These are phyloP conservation scores for Syrista parreyssii DNA, from an alignment of 2,888 invertebrate species.

Conservation along the genomic window DNA sequence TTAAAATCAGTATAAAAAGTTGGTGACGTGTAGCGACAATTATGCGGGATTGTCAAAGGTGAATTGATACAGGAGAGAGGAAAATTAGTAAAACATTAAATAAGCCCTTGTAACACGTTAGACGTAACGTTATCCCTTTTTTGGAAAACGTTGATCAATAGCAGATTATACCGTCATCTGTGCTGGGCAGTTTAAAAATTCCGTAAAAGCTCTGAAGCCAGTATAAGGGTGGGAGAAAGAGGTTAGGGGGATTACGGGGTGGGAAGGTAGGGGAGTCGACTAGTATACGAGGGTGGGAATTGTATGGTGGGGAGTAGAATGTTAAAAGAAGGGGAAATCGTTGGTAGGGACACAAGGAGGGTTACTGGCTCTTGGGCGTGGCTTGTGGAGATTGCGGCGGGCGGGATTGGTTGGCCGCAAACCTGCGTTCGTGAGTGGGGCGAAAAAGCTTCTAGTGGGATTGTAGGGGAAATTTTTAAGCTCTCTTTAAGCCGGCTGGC, in stretches of 20 bases:
- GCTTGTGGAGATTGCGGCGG: constrained; percentile 55
- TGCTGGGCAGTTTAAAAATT: constrained; percentile 61
- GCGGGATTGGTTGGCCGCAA: constrained; percentile 59
- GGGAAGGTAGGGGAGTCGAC: constrained; percentile 13
- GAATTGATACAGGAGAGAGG: neutral
- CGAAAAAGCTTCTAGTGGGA: constrained; percentile 39
- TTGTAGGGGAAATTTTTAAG: constrained; percentile 58
- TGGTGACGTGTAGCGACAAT: neutral
- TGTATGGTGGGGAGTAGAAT: constrained; percentile 31
- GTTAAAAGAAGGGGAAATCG: constrained; percentile 33
- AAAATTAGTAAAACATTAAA: neutral
- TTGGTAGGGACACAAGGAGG: constrained; percentile 41
- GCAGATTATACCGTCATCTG: constrained; percentile 63
- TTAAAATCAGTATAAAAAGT: neutral
- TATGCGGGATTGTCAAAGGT: neutral
- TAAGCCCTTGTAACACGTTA: neutral
- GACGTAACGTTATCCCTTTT: neutral
- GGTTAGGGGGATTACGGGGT: constrained; percentile 31
- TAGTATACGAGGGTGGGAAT: neutral
- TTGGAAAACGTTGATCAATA: constrained; percentile 56
- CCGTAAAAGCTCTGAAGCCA: constrained; percentile 60
- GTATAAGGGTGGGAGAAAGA: constrained; percentile 43
- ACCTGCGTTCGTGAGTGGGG: constrained; percentile 43
- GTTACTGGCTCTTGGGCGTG: constrained; percentile 62
- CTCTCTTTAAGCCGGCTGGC: constrained; percentile 52